Base-by-base conservation (phyloP, 2,113 vertebrate genomes). In the Prionailurus bengalensis region DNA sequence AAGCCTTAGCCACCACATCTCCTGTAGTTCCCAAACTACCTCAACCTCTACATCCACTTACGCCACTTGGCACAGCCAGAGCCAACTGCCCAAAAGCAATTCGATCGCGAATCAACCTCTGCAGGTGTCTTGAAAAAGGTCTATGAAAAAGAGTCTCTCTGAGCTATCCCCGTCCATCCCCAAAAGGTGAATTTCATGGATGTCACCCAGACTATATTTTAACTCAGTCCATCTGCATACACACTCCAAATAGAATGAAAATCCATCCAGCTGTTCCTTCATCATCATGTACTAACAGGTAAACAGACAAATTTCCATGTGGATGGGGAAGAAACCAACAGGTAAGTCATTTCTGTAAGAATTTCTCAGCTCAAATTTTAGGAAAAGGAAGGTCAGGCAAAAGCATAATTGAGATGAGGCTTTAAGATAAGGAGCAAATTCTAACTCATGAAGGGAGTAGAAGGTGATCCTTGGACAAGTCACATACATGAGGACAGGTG, bases 351-450 rank as follows among this genome's bases (percentile, higher is more conserved):
- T 58, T 33, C 58, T 76, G 5, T 10, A 94, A 93, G 25, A 85
- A 95, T 85, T 96, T 78, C 55, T 95, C 53, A 74, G 39, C 13
- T 97, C 81, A 55, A 73, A 39, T 23, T 93, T 94, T 73, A 98
- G 21, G 15, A 82, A 87, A 82, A 96, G 16, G 13, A 96, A 92
- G 17, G 1, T 82, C 91, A 68, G 31, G n/a, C 29, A 89, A 39
- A 96, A 76, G 39, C 13, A 36, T 81, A 71, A 78, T 0, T 70
- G 25, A 89, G 36, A 91, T 88, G 17, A 88, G 48, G 13, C 65
- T 81, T 97, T 74, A 93, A 97, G 31, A 73, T 66, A 65, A 95
- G 21, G 61, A 63, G 8, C 4, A 90, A 94, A 81, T 10, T n/a
- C 33, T 73, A 85, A 31, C 23, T 36, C 51, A 29, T 27, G 8